A percentile compares a stretch with the other conserved stretches of the same genome.
These are phyloP conservation scores for Gryllus longicercus DNA, from an alignment of 2,888 invertebrate genomes.

Conservation along the genomic window DNA sequence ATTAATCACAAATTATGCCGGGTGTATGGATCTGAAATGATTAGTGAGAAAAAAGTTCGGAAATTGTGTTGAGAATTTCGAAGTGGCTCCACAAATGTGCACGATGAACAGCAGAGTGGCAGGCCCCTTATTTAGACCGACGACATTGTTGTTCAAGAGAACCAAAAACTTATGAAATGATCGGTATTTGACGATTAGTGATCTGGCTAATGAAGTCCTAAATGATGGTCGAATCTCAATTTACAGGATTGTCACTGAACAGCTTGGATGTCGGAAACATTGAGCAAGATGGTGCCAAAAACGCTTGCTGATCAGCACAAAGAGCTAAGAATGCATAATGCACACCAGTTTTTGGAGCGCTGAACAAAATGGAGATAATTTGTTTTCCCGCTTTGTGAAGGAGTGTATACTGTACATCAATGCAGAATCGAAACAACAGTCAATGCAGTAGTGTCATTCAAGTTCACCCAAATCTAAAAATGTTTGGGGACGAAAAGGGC, in stretches of 20 bases:
- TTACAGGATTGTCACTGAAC: slow-evolving; percentile 22
- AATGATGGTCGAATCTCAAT: neutral
- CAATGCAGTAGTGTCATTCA: no score
- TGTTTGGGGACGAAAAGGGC: no score
- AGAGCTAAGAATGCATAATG: no score
- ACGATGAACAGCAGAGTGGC: neutral
- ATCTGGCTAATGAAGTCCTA: neutral
- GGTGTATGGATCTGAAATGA: no score
- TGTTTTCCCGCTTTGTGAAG: neutral
- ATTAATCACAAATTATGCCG: no score
- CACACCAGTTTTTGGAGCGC: no score
- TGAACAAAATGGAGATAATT: no score
- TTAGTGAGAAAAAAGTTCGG: no score
- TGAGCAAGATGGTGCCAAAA: neutral
- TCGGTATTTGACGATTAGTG: neutral
- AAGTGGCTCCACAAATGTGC: neutral
- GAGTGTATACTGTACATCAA: no score
- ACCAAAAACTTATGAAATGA: neutral
- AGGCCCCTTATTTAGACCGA: neutral
- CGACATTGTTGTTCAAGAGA: neutral
- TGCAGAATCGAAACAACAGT: no score
- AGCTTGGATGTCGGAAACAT: neutral
- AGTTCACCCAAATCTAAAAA: no score
- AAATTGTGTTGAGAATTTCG: neutral
- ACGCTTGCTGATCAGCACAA: no score